Percentiles rank a stretch among this genome's conserved stretches.
phyloP scores from a whole-genome alignment of 2,113 vertebrate genomes.

The Anoplopoma fimbria region DNA sequence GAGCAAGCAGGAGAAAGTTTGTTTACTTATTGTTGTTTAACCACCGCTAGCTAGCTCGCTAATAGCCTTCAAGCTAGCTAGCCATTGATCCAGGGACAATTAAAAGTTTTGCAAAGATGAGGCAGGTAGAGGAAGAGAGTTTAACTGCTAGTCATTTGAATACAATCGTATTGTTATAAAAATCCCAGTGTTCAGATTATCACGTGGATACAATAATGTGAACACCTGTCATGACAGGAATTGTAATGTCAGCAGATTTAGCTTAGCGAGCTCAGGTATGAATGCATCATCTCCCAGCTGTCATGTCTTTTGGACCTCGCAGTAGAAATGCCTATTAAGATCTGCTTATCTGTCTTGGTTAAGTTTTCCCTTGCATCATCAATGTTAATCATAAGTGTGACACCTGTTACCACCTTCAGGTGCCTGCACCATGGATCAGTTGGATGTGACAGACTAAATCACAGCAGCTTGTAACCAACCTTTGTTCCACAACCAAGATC shows the following conservation, averaged over 20 bases:
- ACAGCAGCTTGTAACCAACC: conserved; percentile 42
- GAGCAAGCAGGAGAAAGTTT: conserved; percentile 53
- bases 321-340: background rate
- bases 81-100: conserved; percentile 16
- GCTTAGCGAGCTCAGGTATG: background rate
- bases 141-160: background rate
- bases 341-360: background rate
- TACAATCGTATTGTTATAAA: background rate
- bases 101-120: conserved; percentile 42
- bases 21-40: conserved; percentile 44
- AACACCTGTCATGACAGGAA: conserved; percentile 17
- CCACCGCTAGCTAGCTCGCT: conserved; percentile 34
- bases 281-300: background rate
- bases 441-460: conserved; percentile 52
- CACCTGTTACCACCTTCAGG: conserved; percentile 59
- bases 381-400: conserved; percentile 16
- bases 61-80: conserved; percentile 54
- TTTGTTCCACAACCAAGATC: conserved; percentile 34
- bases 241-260: conserved; percentile 21
- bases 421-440: conserved; percentile 55
- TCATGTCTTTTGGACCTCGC: background rate
- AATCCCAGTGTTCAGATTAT: background rate
- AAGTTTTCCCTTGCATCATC: conserved; percentile 1
- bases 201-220: background rate
- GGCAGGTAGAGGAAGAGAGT: background rate